A percentile compares a stretch with the other conserved stretches of the same genome.
These are phyloP conservation scores for Pantherophis guttatus DNA, from an alignment of 2,113 vertebrate genomes.

Conservation along the genomic window DNA sequence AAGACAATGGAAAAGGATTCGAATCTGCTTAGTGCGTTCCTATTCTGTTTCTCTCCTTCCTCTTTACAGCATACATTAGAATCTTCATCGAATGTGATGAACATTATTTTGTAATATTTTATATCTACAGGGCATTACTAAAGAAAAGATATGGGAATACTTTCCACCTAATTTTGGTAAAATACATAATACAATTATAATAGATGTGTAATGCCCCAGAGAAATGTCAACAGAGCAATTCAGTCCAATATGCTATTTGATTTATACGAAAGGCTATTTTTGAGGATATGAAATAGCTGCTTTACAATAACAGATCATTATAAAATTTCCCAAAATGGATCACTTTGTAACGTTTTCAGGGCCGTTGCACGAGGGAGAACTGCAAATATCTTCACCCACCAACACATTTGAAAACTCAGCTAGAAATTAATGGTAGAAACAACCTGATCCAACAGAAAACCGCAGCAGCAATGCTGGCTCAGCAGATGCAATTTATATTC, in stretches of 20 bases:
- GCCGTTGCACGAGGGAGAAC: slow-evolving; percentile 96
- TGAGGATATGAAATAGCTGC: slow-evolving; percentile 21
- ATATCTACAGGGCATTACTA: neutral
- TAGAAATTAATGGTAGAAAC: slow-evolving; percentile 97
- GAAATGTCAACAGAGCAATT: neutral
- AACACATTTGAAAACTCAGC: slow-evolving; percentile 96
- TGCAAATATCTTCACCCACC: slow-evolving; percentile 99
- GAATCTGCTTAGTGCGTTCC: neutral
- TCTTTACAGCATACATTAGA: neutral
- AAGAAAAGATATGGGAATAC: neutral
- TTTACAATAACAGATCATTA: neutral
- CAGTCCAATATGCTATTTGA: slow-evolving; percentile 7
- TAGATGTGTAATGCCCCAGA: neutral
- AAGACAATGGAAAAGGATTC: neutral
- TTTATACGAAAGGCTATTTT: slow-evolving; percentile 38
- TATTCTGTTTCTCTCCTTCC: neutral
- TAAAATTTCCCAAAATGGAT: slow-evolving; percentile 30
- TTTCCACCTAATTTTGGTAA: neutral
- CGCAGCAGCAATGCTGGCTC: slow-evolving; percentile 95
- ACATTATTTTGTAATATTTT: neutral
- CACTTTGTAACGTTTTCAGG: slow-evolving; percentile 70
- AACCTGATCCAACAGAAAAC: slow-evolving; percentile 99
- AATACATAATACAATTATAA: neutral
- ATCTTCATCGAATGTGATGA: neutral
- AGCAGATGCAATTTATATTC: slow-evolving; percentile 99